These are phyloP conservation scores for Sebastes taczanowskii DNA, from an alignment of 2,797 vertebrate genomes.

Conservation along the genomic window DNA sequence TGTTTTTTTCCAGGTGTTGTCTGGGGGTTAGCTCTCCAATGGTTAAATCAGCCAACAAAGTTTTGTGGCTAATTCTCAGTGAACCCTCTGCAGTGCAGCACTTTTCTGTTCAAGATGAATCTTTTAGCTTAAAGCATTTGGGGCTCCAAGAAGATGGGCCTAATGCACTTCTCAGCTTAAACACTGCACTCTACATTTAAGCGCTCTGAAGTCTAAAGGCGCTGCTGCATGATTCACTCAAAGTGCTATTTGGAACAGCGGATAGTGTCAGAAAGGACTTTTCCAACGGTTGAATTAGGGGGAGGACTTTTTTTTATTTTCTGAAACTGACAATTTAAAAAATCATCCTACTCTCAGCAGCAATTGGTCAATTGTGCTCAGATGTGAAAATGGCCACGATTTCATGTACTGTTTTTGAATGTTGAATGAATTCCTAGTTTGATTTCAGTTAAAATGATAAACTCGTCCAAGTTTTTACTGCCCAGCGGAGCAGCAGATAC, in stretches of 20 bases:
- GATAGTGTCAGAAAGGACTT: slow-evolving; percentile 39
- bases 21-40: slow-evolving; percentile 30
- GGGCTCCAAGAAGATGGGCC: slow-evolving; percentile 44
- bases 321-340: not conserved
- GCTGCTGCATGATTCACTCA: slow-evolving; percentile 58
- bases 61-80: slow-evolving; percentile 55
- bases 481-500: not conserved
- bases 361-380: not conserved
- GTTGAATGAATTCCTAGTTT: not conserved
- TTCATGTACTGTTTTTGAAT: not conserved
- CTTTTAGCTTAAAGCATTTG: slow-evolving; percentile 64
- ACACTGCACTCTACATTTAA: slow-evolving; percentile 60
- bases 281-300: not conserved
- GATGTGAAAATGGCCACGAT: slow-evolving; percentile 2
- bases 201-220: slow-evolving; percentile 43
- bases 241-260: slow-evolving; percentile 49
- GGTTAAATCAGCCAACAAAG: slow-evolving; percentile 60
- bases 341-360: not conserved
- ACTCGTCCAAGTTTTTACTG: not conserved
- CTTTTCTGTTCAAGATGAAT: slow-evolving; percentile 59
- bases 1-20: slow-evolving; percentile 33
- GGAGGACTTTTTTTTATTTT: not conserved
- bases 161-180: slow-evolving; percentile 64
- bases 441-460: not conserved
- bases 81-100: slow-evolving; percentile 39